Base-by-base conservation (phyloP, 2,888 invertebrate species). In the Oscheius onirici region DNA sequence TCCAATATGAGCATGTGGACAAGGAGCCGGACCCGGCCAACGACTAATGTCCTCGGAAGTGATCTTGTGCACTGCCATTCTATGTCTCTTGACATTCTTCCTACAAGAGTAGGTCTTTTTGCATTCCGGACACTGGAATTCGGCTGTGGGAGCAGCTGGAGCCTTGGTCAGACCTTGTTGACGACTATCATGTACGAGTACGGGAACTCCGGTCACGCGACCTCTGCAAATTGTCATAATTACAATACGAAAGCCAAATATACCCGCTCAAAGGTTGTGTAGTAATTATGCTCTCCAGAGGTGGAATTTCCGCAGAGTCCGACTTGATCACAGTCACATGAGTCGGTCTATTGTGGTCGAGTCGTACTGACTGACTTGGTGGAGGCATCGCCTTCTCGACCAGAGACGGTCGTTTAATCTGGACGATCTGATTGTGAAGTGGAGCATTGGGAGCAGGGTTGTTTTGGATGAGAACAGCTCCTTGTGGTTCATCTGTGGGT, bases 71-170 rank as follows among this genome's bases (percentile, higher is more conserved):
- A 83, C 80, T 10, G 83, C 81, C 77, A 80, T 77, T 15, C 83
- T 78, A 46, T 84, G 84, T 3, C 84, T 73, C 54, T 83, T 83
- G 22, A 84, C 83, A 66, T 84, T 84, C 66, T 84, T 84, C 11
- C 84, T 81, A 52, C 84, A 84, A 5, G 83, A 82, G 68, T 81
- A 79, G 78, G 55, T 74, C 26, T 77, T 80, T 20, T 73, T 49
- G 68, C 80, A 80, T 65, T 80, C 80, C 10, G 80, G 80, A 65
- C 80, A 80, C 20, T 75, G 69, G 69, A 75, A 80, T 24, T 76
- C 72, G 11, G 65, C 22, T 8, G 34, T 34, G 5, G 3, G 34
- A 6, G 34, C 8, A 34, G 34, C 8, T 8, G 34, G 34, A 34
- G 34, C 34, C 34, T 34, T 34, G 34, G 34, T 8, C 34, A 34